A percentile compares a stretch with the other conserved stretches of the same genome.
phyloP scores from a whole-genome alignment of 2,113 vertebrate genomes.

The Psittacula cyanocephala region DNA sequence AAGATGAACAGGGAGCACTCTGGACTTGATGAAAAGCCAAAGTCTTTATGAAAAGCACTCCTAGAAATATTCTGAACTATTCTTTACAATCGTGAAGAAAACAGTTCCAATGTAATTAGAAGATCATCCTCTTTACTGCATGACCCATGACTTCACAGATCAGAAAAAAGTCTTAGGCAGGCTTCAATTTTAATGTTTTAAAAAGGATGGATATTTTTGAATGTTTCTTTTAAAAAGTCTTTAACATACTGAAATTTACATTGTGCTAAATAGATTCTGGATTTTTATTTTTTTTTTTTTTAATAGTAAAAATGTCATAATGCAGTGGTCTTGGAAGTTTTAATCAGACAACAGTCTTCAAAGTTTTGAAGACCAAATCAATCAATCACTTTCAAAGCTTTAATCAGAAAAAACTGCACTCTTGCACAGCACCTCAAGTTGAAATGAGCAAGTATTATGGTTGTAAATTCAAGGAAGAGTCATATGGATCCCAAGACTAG shows the following conservation, averaged over 20 bases:
- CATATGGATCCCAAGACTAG: not conserved
- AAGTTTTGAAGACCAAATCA: not conserved
- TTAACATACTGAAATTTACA: not conserved
- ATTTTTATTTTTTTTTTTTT: not conserved
- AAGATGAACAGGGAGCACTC: not conserved
- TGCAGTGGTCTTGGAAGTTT: not conserved
- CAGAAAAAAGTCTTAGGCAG: not conserved
- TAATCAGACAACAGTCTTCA: not conserved
- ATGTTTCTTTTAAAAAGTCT: not conserved
- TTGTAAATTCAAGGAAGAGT: not conserved
- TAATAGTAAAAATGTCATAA: not conserved
- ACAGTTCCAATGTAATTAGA: not conserved
- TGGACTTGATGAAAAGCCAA: not conserved
- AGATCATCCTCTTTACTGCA: not conserved
- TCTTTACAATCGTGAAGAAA: not conserved
- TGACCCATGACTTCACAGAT: not conserved
- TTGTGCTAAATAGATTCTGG: not conserved
- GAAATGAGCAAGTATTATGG: not conserved
- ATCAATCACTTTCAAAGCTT: not conserved
- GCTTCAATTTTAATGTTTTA: not conserved
- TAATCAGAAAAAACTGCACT: not conserved
- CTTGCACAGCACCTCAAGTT: not conserved
- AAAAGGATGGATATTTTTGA: not conserved
- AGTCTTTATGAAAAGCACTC: not conserved
- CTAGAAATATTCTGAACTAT: not conserved